phyloP scores from a whole-genome alignment of 2,113 vertebrate species.

The Sciurus niger region DNA sequence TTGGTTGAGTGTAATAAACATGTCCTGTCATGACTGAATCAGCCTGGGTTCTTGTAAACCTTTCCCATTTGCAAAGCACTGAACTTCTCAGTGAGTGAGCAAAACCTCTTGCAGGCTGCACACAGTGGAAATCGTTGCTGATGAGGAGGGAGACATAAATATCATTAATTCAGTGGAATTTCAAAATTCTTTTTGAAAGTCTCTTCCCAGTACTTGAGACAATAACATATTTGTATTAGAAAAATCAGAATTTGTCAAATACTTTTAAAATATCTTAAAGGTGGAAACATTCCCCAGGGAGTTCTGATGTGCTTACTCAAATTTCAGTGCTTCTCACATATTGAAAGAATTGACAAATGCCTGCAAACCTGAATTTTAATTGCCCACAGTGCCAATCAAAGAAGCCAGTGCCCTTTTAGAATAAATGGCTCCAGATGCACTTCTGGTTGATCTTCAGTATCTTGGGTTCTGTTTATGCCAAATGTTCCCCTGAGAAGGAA shows the following conservation, averaged over 20 bases:
- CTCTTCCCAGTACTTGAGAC: neutral
- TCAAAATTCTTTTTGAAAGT: neutral
- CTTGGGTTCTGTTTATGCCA: neutral
- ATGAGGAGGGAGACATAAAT: neutral
- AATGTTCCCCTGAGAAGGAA: neutral
- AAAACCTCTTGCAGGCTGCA: neutral
- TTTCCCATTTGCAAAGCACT: neutral
- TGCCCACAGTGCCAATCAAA: neutral
- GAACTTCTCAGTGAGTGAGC: neutral
- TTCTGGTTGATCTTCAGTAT: neutral
- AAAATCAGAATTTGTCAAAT: slow-evolving; percentile 41
- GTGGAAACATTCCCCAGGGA: neutral
- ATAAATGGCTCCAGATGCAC: neutral
- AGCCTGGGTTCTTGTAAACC: neutral
- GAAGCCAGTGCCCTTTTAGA: neutral
- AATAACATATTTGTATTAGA: neutral
- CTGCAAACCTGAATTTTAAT: neutral
- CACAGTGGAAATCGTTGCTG: neutral
- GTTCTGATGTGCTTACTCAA: neutral
- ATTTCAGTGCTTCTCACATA: neutral
- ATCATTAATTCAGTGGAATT: neutral
- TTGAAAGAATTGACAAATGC: neutral
- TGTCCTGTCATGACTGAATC: neutral
- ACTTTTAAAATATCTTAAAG: neutral
- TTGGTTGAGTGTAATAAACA: neutral